These are phyloP conservation scores for Eriocheir sinensis DNA, from an alignment of 1,140 invertebrate species.

Conservation along the genomic window DNA sequence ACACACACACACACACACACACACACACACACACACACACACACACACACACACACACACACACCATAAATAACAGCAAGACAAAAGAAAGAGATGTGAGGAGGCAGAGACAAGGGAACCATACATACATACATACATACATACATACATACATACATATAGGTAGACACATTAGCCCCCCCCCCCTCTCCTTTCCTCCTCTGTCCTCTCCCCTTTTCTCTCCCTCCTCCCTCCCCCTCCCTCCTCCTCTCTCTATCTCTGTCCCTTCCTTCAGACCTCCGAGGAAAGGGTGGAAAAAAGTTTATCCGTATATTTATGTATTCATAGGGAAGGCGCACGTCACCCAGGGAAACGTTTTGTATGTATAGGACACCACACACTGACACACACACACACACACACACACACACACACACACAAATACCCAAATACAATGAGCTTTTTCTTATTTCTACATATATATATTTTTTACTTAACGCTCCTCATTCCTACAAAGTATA, in stretches of 20 bases:
- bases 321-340: neutral
- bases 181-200: neutral
- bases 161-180: neutral
- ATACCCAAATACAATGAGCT: no score
- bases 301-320: neutral
- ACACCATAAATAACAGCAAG: neutral
- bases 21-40: constrained; percentile 19
- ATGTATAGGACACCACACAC: neutral
- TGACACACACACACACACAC: constrained; percentile 34
- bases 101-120: neutral
- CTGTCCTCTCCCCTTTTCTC: neutral
- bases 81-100: neutral
- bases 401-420: constrained; percentile 33
- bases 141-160: constrained; percentile 40
- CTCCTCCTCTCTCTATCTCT: no score
- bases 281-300: neutral
- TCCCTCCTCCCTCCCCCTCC: no score
- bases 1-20: constrained; percentile 1
- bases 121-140: constrained; percentile 42
- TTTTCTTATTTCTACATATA: no score
- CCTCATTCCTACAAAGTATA: no score
- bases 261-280: no score
- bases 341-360: neutral
- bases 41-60: constrained; percentile 9
- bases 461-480: no score